Evolutionary conservation across 2,113 vertebrate genomes (phyloP), one percentile per base, ranked within the genome.

Genomic region (Pangasianodon gigas): DNA sequence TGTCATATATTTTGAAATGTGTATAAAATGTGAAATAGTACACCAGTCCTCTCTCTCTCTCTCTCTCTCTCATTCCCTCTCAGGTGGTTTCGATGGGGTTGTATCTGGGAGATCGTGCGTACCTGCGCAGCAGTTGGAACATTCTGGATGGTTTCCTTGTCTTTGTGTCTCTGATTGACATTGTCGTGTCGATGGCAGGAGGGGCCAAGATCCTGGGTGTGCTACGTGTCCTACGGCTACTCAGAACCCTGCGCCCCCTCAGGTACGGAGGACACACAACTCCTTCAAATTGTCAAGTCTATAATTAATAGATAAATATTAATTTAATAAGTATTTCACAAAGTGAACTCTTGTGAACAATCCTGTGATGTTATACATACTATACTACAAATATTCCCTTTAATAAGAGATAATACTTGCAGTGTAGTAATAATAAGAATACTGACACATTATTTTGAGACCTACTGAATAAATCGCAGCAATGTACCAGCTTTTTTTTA

Each of bases 121-220:
- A 98, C 87, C 95, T 98, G 88, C 96, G 97, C 82, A 98, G 97
- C 94, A 97, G 97, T 56, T 98, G 97, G 97, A 98, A 98, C 4
- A 94, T 98, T 89, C 94, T 98, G 92, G 97, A 98, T 24, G 97
- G 97, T 85, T 97, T 98, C 92, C 95, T 98, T 8, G 97, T 98
- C 92, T 97, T 97, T 0, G 97, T 98, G 77, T 98, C 97, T 56
- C 94, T 97, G 91, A 96, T 97, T 48, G 97, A 98, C 92, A 97
- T 98, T 0, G 96, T 97, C 69, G 97, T 98, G 24, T 98, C 97
- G 0, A 91, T 98, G 94, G 96, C 97, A 0, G 97, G 97, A 0
- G 97, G 97, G 4, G 97, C 97, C 90, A 97, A 97, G 94, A 97
- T 98, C 92, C 92, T 98, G 74, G 97, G 97, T 0, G 97, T 98